Percentiles rank a stretch among this genome's conserved stretches.
phyloP scores from a whole-genome alignment of 2,797 vertebrate species.

The Crocidura indochinensis region DNA sequence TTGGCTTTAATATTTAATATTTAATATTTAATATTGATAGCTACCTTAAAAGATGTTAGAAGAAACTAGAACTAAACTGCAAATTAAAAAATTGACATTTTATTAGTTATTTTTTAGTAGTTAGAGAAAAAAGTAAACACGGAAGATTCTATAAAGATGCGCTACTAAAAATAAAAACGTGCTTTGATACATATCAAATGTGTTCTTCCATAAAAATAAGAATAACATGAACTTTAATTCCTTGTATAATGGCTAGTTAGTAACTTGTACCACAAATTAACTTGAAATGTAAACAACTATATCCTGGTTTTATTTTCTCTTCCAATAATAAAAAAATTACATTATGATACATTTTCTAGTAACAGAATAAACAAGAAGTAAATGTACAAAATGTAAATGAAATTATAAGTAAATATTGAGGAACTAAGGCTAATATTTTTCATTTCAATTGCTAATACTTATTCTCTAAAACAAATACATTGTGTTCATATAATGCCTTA shows the following conservation, averaged over 20 bases:
- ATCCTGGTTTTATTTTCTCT: not conserved
- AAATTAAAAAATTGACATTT: constrained; percentile 72
- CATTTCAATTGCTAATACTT: constrained; percentile 28
- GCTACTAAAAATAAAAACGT: constrained; percentile 46
- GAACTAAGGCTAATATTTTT: not conserved
- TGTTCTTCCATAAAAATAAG: constrained; percentile 63
- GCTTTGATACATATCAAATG: constrained; percentile 59
- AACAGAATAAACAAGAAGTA: constrained; percentile 20
- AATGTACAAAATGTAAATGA: not conserved
- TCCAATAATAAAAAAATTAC: constrained; percentile 42
- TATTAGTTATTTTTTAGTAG: constrained; percentile 37
- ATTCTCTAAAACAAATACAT: not conserved
- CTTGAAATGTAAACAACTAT: constrained; percentile 30
- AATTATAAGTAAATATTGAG: constrained; percentile 54
- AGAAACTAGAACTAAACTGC: constrained; percentile 58
- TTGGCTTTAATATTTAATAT: constrained; percentile 68
- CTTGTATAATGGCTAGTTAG: constrained; percentile 54
- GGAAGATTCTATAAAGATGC: constrained; percentile 32
- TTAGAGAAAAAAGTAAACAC: constrained; percentile 69
- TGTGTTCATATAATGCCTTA: not conserved
- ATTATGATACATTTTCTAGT: constrained; percentile 26
- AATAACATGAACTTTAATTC: constrained; percentile 25
- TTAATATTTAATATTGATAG: constrained; percentile 61
- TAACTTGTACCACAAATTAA: constrained; percentile 1
- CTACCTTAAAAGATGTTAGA: constrained; percentile 75